Evolutionary conservation across 2,797 vertebrate genomes (phyloP), one percentile per base, ranked within the genome.

Genomic region (Orientallactaga sibirica): DNA sequence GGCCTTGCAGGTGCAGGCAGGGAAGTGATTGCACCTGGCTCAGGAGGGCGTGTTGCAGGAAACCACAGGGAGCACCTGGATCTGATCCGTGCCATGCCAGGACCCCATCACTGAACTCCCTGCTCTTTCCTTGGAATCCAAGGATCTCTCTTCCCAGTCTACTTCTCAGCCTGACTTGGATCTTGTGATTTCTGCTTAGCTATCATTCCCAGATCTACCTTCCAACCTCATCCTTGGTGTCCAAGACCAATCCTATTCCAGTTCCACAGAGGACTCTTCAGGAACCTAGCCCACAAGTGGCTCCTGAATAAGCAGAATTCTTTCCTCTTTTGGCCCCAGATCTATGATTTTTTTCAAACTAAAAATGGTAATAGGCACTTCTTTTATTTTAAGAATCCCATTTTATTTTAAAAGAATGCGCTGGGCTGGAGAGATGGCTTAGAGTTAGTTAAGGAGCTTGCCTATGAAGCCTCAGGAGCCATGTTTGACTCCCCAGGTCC

Each of bases 21-120:
- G 68, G 84, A 87, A 85, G 76, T 27, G 67, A 79, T 55, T 90
- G 86, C 90, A 92, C 94, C 95, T 96, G 96, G 95, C 68, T 66
- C 29, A 2, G 5, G 55, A 88, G 91, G 73, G 79, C 2, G 68
- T 92, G 64, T 71, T 75, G 62, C 75, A 88, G 82, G 82, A 75
- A 91, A 90, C 55, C 29, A 3, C 75, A 86, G 41, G 14, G 61
- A 68, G 76, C 70, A 88, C 80, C 89, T 92, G 82, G 80, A 82
- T 93, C 64, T 80, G 75, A 68, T 92, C 78, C 86, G 19, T 5
- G 55, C 84, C 94, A 83, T 87, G 64, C 92, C 93, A 78, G 73
- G 84, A 80, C 33, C 75, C 67, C 48, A 82, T 48, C 2, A 7
- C n/a, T 29, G 37, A 88, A 77, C 94, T 93, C 89, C 55, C 71